Conservation (phyloP, 1,140 invertebrate genomes). For the Drusus annulatus region DNA sequence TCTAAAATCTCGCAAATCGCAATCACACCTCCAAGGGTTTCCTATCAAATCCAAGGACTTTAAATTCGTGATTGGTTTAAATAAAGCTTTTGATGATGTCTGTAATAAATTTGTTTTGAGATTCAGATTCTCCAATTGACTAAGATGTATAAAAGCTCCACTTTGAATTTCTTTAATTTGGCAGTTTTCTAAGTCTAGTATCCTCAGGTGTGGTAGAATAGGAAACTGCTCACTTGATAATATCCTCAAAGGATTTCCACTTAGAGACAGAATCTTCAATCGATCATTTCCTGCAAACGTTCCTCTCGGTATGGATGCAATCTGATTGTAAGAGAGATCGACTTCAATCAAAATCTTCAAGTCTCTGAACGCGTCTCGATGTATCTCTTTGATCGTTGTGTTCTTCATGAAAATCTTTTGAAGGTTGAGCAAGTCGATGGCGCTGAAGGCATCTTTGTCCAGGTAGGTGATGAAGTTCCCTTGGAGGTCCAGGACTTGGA, state of each 20-base stretch:
- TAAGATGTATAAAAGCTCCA: slow-evolving; percentile 77
- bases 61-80: slow-evolving; percentile 77
- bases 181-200: slow-evolving; percentile 81
- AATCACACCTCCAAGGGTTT: slow-evolving; percentile 89
- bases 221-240: slow-evolving; percentile 80
- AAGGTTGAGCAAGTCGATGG: slow-evolving; percentile 80
- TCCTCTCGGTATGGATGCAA: slow-evolving; percentile 76
- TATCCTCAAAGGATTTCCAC: slow-evolving; percentile 78
- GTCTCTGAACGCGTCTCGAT: slow-evolving; percentile 83
- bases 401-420: slow-evolving; percentile 82
- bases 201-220: slow-evolving; percentile 78
- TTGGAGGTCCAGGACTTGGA: slow-evolving; percentile 77
- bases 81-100: slow-evolving; percentile 76
- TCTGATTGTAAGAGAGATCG: slow-evolving; percentile 83
- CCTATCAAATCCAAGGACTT: slow-evolving; percentile 83
- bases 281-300: slow-evolving; percentile 83
- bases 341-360: slow-evolving; percentile 86
- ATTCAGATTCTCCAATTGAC: slow-evolving; percentile 80
- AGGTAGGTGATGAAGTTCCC: slow-evolving; percentile 74
- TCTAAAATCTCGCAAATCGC: slow-evolving; percentile 80
- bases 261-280: slow-evolving; percentile 78
- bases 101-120: slow-evolving; percentile 79
- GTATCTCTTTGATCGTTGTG: slow-evolving; percentile 78
- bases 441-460: slow-evolving; percentile 71
- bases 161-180: slow-evolving; percentile 76